Evolutionary conservation across 2,888 invertebrate species (phyloP).

Genomic region (Polietes domitor): DNA sequence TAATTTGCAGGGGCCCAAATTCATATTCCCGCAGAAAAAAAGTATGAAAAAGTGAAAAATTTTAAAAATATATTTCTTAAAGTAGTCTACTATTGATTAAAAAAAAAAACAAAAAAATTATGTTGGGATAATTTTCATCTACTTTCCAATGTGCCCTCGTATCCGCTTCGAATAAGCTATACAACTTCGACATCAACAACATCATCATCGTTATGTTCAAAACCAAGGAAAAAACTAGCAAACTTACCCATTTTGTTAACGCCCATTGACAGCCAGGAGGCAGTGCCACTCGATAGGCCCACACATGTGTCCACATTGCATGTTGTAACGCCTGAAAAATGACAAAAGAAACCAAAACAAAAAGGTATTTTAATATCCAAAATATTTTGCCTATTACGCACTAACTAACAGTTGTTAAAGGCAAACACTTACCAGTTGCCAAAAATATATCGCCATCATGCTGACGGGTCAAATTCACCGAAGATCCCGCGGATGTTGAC

Average conservation of each 20-base stretch:
- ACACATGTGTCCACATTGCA: constrained; percentile 81
- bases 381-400: neutral
- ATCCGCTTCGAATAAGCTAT: too few species aligned
- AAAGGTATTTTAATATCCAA: neutral
- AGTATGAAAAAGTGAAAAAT: too few species aligned
- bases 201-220: neutral
- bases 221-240: neutral
- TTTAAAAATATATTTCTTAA: too few species aligned
- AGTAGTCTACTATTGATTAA: too few species aligned
- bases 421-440: constrained; percentile 75
- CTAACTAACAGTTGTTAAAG: neutral
- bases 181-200: neutral
- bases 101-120: too few species aligned
- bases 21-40: too few species aligned
- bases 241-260: constrained; percentile 77
- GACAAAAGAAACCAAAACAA: constrained; percentile 64
- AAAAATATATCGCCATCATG: constrained; percentile 80
- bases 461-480: constrained; percentile 80
- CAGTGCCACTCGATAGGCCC: constrained; percentile 80
- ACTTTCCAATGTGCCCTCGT: too few species aligned
- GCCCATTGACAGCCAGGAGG: constrained; percentile 74
- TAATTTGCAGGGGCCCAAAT: too few species aligned
- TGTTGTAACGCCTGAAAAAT: constrained; percentile 73
- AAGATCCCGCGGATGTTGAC: constrained; percentile 65
- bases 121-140: too few species aligned